A percentile compares a stretch with the other conserved stretches of the same genome.
phyloP scores from a whole-genome alignment of 2,113 vertebrate genomes.

The Sminthopsis crassicaudata region DNA sequence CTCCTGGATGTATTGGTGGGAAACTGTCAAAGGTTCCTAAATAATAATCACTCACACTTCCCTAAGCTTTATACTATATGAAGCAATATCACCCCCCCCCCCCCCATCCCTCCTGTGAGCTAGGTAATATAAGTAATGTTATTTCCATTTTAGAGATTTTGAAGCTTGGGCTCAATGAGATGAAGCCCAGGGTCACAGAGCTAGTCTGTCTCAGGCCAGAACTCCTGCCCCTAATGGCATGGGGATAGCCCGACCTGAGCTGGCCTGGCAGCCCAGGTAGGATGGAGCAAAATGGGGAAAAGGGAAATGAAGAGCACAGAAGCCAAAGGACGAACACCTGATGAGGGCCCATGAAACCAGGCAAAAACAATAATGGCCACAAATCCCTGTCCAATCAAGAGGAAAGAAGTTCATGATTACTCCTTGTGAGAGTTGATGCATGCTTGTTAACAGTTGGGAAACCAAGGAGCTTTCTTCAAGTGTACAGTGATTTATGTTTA shows the following conservation, averaged over 20 bases:
- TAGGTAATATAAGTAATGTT: background rate
- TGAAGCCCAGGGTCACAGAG: background rate
- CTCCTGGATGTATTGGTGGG: background rate
- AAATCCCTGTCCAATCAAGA: background rate
- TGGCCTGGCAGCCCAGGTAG: background rate
- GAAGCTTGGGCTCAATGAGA: background rate
- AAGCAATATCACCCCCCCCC: no score
- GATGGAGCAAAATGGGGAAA: background rate
- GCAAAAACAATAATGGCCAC: background rate
- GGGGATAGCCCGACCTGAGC: background rate
- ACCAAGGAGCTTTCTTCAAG: background rate
- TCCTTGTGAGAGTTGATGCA: background rate
- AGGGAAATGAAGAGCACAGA: background rate
- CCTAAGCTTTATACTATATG: background rate
- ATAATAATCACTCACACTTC: background rate
- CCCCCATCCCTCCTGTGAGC: no score
- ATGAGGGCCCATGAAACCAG: no score
- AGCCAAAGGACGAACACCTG: background rate
- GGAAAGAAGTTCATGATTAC: background rate
- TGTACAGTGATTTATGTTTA: background rate
- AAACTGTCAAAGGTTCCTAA: background rate
- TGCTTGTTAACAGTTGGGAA: background rate
- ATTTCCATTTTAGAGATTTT: background rate
- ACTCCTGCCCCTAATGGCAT: background rate
- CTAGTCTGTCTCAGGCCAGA: background rate